These are phyloP conservation scores for Phoenicopterus ruber DNA, from an alignment of 2,113 vertebrate genomes.

Conservation along the genomic window DNA sequence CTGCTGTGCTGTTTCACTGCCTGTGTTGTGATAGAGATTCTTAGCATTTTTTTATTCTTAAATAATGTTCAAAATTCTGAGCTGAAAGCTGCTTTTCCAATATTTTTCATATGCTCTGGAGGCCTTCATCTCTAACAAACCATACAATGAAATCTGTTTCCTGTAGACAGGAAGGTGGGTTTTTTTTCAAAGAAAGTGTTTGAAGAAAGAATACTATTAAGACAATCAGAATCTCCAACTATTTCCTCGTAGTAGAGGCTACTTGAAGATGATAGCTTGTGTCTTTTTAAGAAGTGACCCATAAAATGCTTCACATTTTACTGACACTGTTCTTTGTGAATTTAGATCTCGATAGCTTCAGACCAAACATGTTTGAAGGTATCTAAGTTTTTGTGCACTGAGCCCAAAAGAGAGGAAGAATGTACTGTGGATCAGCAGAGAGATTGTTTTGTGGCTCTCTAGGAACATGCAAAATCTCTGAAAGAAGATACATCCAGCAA, in stretches of 20 bases:
- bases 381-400: not conserved
- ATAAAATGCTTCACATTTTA: not conserved
- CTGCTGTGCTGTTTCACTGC: not conserved
- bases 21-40: not conserved
- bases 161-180: accelerated
- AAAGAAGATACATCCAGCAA: not conserved
- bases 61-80: not conserved
- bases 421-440: not conserved
- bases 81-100: not conserved
- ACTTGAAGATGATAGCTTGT: not conserved
- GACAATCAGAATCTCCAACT: not conserved
- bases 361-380: not conserved
- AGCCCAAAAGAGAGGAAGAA: not conserved
- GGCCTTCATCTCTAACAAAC: not conserved
- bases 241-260: not conserved
- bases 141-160: not conserved
- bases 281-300: not conserved
- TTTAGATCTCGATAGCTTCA: not conserved
- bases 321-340: not conserved
- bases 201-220: not conserved
- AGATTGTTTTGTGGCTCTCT: not conserved
- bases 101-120: not conserved
- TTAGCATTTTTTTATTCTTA: not conserved
- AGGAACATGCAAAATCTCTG: not conserved
- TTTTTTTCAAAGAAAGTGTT: not conserved